Percentiles rank a stretch among this genome's conserved stretches.
These are phyloP conservation scores for Leptinotarsa defecta DNA, from an alignment of 1,140 invertebrate genomes.

Conservation along the genomic window DNA sequence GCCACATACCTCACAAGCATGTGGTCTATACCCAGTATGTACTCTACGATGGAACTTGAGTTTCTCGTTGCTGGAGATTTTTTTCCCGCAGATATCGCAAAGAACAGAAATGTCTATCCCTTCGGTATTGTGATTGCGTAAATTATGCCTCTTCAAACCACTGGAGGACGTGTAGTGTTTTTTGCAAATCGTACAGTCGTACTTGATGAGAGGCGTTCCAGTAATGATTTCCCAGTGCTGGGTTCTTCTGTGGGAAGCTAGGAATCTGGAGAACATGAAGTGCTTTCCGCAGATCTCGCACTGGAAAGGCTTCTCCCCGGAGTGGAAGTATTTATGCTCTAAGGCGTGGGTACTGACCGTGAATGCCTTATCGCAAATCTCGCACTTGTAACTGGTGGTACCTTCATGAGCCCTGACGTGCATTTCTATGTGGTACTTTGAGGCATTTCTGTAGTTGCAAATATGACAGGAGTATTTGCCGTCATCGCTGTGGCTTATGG, in stretches of 20 bases:
- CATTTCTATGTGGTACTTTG: slow-evolving; percentile 55
- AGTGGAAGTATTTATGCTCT: slow-evolving; percentile 59
- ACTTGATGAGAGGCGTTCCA: slow-evolving; percentile 49
- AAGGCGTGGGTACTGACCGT: slow-evolving; percentile 57
- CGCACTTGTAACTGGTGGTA: slow-evolving; percentile 59
- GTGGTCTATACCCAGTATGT: slow-evolving; percentile 74
- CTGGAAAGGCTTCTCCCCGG: slow-evolving; percentile 64
- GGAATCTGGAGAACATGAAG: slow-evolving; percentile 52
- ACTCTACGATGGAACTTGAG: slow-evolving; percentile 72
- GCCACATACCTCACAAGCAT: slow-evolving; percentile 60
- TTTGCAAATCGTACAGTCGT: slow-evolving; percentile 50
- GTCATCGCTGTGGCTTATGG: slow-evolving; percentile 50
- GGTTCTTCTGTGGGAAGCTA: slow-evolving; percentile 50
- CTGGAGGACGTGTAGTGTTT: slow-evolving; percentile 50
- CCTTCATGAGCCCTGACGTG: slow-evolving; percentile 55
- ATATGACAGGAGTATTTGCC: slow-evolving; percentile 53
- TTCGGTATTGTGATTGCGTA: slow-evolving; percentile 45
- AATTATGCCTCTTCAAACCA: slow-evolving; percentile 46
- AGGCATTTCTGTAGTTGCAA: slow-evolving; percentile 56
- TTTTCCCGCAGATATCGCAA: slow-evolving; percentile 79
- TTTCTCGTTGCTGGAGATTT: slow-evolving; percentile 70
- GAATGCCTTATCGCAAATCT: slow-evolving; percentile 59
- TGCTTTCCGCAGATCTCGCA: slow-evolving; percentile 67
- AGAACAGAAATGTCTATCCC: slow-evolving; percentile 54
- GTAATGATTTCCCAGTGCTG: slow-evolving; percentile 54